Evolutionary conservation across 2,113 vertebrate species (phyloP).

Genomic region (Malaclemys terrapin): DNA sequence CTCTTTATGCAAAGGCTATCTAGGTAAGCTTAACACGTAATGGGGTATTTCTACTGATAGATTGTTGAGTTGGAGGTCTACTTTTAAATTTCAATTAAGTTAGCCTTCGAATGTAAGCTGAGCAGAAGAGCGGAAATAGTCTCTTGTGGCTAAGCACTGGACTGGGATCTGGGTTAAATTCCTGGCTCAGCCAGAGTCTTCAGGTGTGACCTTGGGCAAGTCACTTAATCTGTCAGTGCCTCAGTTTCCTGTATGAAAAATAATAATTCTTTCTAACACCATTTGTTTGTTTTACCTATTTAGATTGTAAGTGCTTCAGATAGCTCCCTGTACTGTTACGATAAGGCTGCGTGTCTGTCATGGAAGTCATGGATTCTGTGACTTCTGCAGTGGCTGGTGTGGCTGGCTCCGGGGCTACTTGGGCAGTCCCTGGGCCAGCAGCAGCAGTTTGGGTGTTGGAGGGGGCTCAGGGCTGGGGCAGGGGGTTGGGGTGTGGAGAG

Average conservation of each 20-base stretch:
- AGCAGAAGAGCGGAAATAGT: neutral
- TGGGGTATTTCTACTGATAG: neutral
- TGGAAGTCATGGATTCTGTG: too few relatives aligned
- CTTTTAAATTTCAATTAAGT: neutral
- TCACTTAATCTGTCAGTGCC: conserved; percentile 22
- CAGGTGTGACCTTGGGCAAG: conserved; percentile 39
- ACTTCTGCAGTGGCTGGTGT: too few relatives aligned
- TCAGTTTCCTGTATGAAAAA: neutral
- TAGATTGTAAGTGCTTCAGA: conserved; percentile 26
- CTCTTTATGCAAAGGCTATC: neutral
- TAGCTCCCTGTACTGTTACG: too few relatives aligned
- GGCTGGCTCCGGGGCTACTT: too few relatives aligned
- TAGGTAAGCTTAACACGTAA: neutral
- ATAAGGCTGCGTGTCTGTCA: too few relatives aligned
- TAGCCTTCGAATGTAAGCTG: neutral
- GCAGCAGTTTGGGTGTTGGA: too few relatives aligned
- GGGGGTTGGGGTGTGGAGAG: too few relatives aligned
- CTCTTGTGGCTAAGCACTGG: neutral
- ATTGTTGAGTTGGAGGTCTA: neutral
- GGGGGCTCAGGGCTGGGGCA: too few relatives aligned
- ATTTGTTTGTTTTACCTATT: conserved; percentile 44
- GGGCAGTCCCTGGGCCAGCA: too few relatives aligned
- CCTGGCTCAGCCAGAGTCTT: conserved; percentile 10
- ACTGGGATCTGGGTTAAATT: conserved; percentile 45
- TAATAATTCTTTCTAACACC: conserved; percentile 50